These are phyloP conservation scores for Passerculus sandwichensis DNA, from an alignment of 2,797 vertebrate genomes.

Conservation along the genomic window DNA sequence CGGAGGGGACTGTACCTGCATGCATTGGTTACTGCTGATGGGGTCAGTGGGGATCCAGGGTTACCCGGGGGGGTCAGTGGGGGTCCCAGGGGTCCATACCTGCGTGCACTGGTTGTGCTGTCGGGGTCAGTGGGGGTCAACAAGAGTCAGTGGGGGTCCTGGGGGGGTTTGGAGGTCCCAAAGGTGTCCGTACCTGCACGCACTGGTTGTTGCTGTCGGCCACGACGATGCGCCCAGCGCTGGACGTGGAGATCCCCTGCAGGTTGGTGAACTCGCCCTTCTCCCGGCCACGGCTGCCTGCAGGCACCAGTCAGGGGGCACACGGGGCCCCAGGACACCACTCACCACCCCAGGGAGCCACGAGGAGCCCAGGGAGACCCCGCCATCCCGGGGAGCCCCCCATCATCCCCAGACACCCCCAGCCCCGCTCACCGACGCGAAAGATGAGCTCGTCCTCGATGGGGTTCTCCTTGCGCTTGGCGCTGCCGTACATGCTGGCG, in stretches of 20 bases:
- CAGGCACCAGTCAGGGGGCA: background rate
- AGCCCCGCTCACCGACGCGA: conserved; percentile 86
- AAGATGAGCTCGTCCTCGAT: conserved; percentile 97
- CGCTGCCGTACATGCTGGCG: conserved; percentile 96
- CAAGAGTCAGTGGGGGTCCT: background rate
- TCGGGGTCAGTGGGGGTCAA: background rate
- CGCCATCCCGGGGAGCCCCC: background rate
- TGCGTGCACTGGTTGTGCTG: background rate
- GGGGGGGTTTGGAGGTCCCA: too few relatives aligned
- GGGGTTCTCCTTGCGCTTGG: conserved; percentile 96
- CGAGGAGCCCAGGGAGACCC: background rate
- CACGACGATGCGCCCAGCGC: conserved; percentile 90
- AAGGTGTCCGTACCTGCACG: background rate
- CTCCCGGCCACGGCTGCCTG: conserved; percentile 92
- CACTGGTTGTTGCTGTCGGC: conserved; percentile 92
- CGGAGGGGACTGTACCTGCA: too few relatives aligned
- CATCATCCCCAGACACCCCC: background rate
- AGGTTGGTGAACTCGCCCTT: conserved; percentile 97
- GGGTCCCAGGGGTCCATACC: background rate
- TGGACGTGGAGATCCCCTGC: conserved; percentile 92
- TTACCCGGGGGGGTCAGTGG: background rate
- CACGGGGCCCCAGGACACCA: background rate
- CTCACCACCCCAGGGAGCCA: background rate
- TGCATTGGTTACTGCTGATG: too few relatives aligned
- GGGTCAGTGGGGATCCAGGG: too few relatives aligned